Conservation (phyloP, 2,797 vertebrate species). For the Allobates femoralis region DNA sequence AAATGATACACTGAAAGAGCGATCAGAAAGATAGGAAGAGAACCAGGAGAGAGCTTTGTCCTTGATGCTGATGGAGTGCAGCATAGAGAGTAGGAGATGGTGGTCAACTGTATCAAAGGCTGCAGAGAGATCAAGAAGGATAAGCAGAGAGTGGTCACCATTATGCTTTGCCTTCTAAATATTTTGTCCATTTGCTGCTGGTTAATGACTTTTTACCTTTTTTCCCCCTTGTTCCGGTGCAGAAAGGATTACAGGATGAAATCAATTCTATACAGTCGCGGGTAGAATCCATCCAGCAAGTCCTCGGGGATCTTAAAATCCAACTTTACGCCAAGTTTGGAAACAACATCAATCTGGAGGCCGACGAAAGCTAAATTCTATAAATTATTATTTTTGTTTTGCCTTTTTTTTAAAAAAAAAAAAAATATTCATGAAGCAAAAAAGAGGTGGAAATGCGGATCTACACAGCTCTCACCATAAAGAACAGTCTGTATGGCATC, state of each 20-base stretch:
- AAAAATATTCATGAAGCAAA: slow-evolving; percentile 76
- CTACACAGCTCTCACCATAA: neutral
- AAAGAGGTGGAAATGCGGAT: neutral
- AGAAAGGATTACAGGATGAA: slow-evolving; percentile 91
- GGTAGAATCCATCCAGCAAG: slow-evolving; percentile 87
- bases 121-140: too few species aligned
- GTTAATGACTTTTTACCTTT: neutral
- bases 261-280: slow-evolving; percentile 86
- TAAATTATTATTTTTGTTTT: slow-evolving; percentile 65
- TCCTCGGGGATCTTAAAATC: slow-evolving; percentile 90
- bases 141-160: too few species aligned
- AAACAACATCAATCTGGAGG: slow-evolving; percentile 97
- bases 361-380: slow-evolving; percentile 89
- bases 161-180: too few species aligned
- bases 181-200: too few species aligned
- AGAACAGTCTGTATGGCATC: neutral
- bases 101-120: too few species aligned
- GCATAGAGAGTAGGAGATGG: too few species aligned
- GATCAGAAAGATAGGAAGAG: too few species aligned
- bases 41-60: too few species aligned
- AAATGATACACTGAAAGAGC: too few species aligned
- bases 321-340: slow-evolving; percentile 97
- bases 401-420: slow-evolving; percentile 40
- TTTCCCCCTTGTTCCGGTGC: slow-evolving; percentile 52
- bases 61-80: too few species aligned